Evolutionary conservation across 2,888 invertebrate species (phyloP).

Genomic region (Andrena camellia): DNA sequence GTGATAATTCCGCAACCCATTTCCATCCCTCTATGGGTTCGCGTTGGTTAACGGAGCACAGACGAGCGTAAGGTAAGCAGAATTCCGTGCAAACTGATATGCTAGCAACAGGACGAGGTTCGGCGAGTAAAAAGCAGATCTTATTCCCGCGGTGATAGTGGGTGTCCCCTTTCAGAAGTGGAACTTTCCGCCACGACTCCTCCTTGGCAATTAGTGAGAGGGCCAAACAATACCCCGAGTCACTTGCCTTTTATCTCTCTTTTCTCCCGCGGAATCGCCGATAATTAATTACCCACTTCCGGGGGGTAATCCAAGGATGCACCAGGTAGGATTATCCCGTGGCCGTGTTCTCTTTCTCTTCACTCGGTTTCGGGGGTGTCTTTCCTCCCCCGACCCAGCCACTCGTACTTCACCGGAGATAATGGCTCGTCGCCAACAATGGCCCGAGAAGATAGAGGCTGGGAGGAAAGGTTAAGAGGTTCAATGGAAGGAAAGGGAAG

Average conservation of each 20-base stretch:
- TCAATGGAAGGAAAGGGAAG: conserved; percentile 29
- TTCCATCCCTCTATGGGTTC: conserved; percentile 4
- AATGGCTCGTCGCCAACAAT: conserved; percentile 72
- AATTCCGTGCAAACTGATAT: not conserved
- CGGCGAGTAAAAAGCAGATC: not conserved
- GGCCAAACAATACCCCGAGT: conserved; percentile 53
- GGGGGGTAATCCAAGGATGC: conserved; percentile 45
- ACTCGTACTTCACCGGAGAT: conserved; percentile 63
- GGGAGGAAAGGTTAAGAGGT: conserved; percentile 22
- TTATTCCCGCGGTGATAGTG: conserved; percentile 13
- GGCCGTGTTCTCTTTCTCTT: conserved; percentile 45
- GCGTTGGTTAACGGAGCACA: conserved; percentile 16
- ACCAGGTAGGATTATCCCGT: conserved; percentile 59
- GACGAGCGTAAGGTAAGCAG: not conserved
- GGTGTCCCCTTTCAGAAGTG: not conserved
- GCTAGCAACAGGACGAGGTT: not conserved
- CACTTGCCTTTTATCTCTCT: conserved; percentile 27
- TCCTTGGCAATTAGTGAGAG: conserved; percentile 54
- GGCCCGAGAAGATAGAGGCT: conserved; percentile 18
- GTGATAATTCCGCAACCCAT: conserved; percentile 25
- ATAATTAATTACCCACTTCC: conserved; percentile 69
- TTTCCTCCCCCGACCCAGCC: conserved; percentile 31
- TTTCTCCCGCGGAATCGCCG: conserved; percentile 43
- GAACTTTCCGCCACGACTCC: conserved; percentile 36
- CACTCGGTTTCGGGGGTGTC: conserved; percentile 32